These are phyloP conservation scores for Anseranas semipalmata DNA, from an alignment of 2,113 vertebrate species.

Conservation along the genomic window DNA sequence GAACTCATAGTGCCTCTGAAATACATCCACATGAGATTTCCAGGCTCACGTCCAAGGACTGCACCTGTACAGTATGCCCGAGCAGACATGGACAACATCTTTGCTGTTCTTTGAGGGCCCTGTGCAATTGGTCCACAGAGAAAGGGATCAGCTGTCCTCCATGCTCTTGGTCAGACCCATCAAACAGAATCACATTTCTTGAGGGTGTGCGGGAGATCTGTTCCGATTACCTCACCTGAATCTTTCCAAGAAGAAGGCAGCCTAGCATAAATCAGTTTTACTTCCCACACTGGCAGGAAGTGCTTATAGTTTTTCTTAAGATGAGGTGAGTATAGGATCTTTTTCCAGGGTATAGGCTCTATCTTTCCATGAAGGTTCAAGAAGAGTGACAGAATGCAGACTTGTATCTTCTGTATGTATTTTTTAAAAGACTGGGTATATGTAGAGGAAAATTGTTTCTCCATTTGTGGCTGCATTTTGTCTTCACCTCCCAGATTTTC, in stretches of 20 bases:
- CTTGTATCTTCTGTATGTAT: background rate
- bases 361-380: background rate
- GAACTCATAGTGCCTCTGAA: background rate
- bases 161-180: background rate
- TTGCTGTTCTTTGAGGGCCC: background rate
- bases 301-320: background rate
- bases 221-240: background rate
- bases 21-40: background rate
- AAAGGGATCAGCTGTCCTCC: background rate
- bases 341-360: accelerated
- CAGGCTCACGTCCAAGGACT: background rate
- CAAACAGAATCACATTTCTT: background rate
- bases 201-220: background rate
- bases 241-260: background rate
- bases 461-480: background rate
- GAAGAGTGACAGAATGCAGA: background rate
- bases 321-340: background rate
- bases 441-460: background rate
- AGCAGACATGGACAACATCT: background rate
- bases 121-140: background rate
- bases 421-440: background rate
- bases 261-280: background rate
- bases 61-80: accelerated
- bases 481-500: background rate
- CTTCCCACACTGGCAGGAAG: background rate